Base-by-base conservation (phyloP, 2,113 vertebrate genomes). In the Chrysochloris asiatica region DNA sequence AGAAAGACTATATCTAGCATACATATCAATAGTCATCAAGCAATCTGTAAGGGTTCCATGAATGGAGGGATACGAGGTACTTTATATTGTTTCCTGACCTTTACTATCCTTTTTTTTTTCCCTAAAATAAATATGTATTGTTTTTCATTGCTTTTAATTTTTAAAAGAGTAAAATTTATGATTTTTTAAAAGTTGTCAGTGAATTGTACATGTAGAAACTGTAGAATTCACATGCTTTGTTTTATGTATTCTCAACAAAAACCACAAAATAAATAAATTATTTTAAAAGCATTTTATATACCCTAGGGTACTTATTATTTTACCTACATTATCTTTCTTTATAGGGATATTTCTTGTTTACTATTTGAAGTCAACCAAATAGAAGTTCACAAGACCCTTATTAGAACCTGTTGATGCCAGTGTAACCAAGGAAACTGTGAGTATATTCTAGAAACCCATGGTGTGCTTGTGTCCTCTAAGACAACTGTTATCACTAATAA, bases 361-460 rank as follows among this genome's bases (percentile, higher is more conserved):
- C 65, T 59, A 54, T 65, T 82, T 89, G 69, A 89, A 88, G 72
- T 72, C 88, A 89, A 77, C 83, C 82, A 48, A 95, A 59, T 2
- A 92, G 88, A 93, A 82, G 87, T 86, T 86, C 69, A 30, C 69
- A 72, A 87, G 41, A 65, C 8, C 38, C 38, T 61, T 73, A n/a
- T 4, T 2, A 52, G 30, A 90, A 48, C 16, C 43, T n/a, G 30
- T 6, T 7, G 38, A 87, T 43, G 26, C 16, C 22, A 50, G 73
- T 3, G 69, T 89, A 50, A 90, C 76, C 61, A 84, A 91, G 50
- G 56, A 89, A 91, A 95, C 61, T 72, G 94, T 96, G 73, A 95
- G 94, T 97, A 85, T 14, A 0, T 90, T 84, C 54, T 89, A 56
- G 17, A 94, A 80, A 19, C 81, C 56, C 19, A 19, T 38, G 19